Percentiles rank a stretch among this genome's conserved stretches.
These are phyloP conservation scores for Cosmopolites sordidus DNA, from an alignment of 2,888 invertebrate species.

Conservation along the genomic window DNA sequence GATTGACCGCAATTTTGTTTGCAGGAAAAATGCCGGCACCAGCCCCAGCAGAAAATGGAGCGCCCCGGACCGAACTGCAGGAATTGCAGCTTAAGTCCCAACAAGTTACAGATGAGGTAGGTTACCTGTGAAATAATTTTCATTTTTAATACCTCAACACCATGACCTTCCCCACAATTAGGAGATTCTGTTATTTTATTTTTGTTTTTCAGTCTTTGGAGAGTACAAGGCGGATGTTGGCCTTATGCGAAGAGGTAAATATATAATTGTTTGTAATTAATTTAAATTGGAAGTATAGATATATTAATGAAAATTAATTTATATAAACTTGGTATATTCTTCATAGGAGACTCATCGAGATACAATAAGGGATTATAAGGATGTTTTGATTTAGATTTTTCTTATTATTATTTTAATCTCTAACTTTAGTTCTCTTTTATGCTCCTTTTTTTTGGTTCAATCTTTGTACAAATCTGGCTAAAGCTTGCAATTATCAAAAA, in stretches of 20 bases:
- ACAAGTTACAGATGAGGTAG: constrained; percentile 86
- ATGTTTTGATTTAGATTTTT: not conserved
- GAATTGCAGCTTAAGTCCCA: constrained; percentile 81
- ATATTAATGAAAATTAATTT: not conserved
- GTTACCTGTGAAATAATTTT: constrained; percentile 33
- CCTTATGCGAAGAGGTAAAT: constrained; percentile 89
- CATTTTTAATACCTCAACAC: not conserved
- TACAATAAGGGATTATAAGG: not conserved
- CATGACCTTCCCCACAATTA: too few relatives aligned
- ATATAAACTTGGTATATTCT: not conserved
- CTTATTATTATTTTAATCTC: not conserved
- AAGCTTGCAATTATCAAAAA: too few relatives aligned
- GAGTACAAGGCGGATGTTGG: constrained; percentile 87
- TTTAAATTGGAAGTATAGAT: not conserved
- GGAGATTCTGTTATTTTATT: too few relatives aligned
- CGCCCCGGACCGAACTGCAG: constrained; percentile 82
- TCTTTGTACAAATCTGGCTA: constrained; percentile 1
- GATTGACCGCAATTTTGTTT: not conserved
- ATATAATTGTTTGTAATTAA: constrained; percentile 14
- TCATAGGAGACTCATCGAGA: not conserved
- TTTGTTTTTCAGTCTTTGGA: constrained; percentile 77
- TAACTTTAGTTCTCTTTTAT: not conserved
- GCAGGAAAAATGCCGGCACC: constrained; percentile 57
- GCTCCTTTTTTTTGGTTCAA: not conserved
- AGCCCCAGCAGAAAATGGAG: constrained; percentile 58